These are phyloP conservation scores for Semaprochilodus insignis DNA, from an alignment of 2,797 vertebrate species.

Conservation along the genomic window DNA sequence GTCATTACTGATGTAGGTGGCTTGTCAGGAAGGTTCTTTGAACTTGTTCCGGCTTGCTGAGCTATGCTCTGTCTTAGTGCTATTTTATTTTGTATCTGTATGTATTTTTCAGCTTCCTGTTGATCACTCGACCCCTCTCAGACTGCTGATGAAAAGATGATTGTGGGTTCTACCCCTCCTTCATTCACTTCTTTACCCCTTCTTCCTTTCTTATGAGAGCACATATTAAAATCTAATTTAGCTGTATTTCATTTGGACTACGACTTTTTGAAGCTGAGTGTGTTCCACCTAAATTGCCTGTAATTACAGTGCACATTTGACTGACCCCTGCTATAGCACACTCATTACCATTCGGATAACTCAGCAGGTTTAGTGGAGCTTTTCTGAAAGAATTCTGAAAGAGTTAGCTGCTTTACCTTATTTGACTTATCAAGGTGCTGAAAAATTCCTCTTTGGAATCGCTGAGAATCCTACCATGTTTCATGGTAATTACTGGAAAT, in stretches of 20 bases:
- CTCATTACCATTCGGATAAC: slow-evolving; percentile 16
- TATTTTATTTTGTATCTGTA: too few relatives aligned
- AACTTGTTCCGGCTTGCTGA: too few relatives aligned
- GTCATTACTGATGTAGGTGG: too few relatives aligned
- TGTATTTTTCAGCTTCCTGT: not conserved
- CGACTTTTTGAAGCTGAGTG: not conserved
- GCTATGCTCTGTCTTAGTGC: too few relatives aligned
- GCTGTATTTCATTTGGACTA: slow-evolving; percentile 28
- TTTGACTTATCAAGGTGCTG: not conserved
- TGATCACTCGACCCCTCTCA: not conserved
- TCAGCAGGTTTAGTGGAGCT: slow-evolving; percentile 10
- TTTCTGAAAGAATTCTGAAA: not conserved
- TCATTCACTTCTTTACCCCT: slow-evolving; percentile 4
- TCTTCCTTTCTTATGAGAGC: slow-evolving; percentile 22
- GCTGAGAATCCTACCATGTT: too few relatives aligned
- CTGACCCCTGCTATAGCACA: not conserved
- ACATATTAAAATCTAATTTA: slow-evolving; percentile 26
- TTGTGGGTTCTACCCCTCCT: not conserved
- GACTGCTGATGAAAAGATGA: not conserved
- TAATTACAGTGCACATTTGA: slow-evolving; percentile 12
- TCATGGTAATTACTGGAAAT: too few relatives aligned
- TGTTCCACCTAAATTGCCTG: slow-evolving; percentile 17
- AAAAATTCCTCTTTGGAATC: not conserved
- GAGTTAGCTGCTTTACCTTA: not conserved
- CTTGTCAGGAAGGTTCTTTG: too few relatives aligned